These are phyloP conservation scores for Leucoraja erinaceus DNA, from an alignment of 2,113 vertebrate genomes.

Conservation along the genomic window DNA sequence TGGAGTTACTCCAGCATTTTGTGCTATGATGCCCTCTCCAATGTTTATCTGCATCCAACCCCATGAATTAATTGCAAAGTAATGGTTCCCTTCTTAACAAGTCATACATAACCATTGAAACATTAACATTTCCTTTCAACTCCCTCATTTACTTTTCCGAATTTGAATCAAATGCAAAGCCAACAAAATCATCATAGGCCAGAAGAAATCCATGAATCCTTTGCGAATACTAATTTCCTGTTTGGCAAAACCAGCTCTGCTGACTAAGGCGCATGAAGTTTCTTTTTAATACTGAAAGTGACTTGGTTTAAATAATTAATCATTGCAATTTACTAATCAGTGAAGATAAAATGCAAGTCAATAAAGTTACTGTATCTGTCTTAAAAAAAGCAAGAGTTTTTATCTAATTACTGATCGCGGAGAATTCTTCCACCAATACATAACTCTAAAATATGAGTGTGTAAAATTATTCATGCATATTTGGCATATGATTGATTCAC, in stretches of 20 bases:
- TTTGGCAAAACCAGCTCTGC: neutral
- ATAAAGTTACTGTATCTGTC: constrained; percentile 1
- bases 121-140: neutral
- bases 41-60: too few relatives aligned
- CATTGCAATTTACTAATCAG: neutral
- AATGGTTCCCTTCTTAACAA: neutral
- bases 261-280: neutral
- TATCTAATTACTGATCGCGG: neutral
- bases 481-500: neutral
- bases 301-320: constrained; percentile 4
- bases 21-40: too few relatives aligned
- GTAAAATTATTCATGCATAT: neutral
- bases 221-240: neutral
- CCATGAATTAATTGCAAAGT: neutral
- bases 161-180: neutral
- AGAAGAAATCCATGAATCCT: neutral
- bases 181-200: neutral
- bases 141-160: neutral
- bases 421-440: neutral
- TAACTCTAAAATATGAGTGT: neutral
- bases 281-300: neutral
- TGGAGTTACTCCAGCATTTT: too few relatives aligned
- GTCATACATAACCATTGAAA: neutral
- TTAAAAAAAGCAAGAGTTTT: neutral
- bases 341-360: neutral